Percentiles rank a stretch among this genome's conserved stretches.
Evolutionary conservation across 2,797 vertebrate species (phyloP).

Genomic region (Poecilia velifera): DNA sequence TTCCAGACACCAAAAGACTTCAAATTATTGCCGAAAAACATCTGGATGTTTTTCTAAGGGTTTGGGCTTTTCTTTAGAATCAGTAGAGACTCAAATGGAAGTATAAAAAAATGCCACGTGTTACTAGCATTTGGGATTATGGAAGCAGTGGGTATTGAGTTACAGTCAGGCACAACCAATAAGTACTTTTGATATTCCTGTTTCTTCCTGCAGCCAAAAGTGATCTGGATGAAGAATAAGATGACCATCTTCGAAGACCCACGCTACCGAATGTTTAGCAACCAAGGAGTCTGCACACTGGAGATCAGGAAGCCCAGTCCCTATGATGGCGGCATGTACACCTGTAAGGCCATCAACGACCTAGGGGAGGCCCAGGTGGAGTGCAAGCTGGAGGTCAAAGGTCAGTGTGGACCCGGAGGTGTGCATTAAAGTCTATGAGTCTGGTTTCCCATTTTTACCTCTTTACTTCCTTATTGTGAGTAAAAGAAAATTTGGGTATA

Average conservation of each 20-base stretch:
- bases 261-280: constrained; percentile 96
- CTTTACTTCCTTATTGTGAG: neutral
- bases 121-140: no score
- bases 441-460: constrained; percentile 52
- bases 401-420: constrained; percentile 76
- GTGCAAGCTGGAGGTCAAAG: constrained; percentile 98
- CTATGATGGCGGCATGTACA: constrained; percentile 92
- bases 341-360: constrained; percentile 91
- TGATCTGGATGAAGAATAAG: constrained; percentile 99
- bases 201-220: constrained; percentile 86
- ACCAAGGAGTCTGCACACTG: constrained; percentile 95
- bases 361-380: constrained; percentile 94
- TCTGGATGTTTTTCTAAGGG: no score
- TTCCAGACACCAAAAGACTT: no score
- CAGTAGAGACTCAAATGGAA: no score
- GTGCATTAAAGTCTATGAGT: constrained; percentile 10
- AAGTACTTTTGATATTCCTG: constrained; percentile 5
- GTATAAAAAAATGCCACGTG: no score
- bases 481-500: neutral
- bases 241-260: constrained; percentile 91
- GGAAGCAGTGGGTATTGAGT: neutral
- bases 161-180: neutral
- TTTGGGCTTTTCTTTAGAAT: no score
- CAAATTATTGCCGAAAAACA: no score
- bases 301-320: constrained; percentile 97